These are phyloP conservation scores for Mactromeris polynyma DNA, from an alignment of 2,888 invertebrate genomes.

Conservation along the genomic window DNA sequence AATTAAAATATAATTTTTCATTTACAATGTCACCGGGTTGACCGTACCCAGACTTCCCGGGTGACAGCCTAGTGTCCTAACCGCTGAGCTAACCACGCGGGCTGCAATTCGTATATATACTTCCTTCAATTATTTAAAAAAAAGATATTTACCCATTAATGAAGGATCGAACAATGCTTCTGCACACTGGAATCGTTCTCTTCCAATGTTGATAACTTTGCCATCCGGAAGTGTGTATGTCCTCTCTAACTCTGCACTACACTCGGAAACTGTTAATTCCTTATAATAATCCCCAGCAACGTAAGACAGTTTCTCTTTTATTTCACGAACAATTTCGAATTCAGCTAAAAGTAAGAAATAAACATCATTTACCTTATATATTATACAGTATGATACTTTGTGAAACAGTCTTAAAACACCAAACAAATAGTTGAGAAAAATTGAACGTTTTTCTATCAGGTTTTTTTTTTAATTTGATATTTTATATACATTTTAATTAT, in stretches of 20 bases:
- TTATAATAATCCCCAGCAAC: conserved; percentile 71
- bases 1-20: too few species aligned
- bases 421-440: too few species aligned
- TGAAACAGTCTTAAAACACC: too few species aligned
- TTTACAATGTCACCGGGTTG: too few species aligned
- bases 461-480: too few species aligned
- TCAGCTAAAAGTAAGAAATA: conserved; percentile 78
- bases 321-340: conserved; percentile 77
- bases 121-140: neutral
- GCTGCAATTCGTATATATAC: neutral
- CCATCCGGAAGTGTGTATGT: conserved; percentile 85
- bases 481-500: too few species aligned
- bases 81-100: too few species aligned
- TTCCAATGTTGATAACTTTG: conserved; percentile 83
- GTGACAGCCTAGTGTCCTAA: too few species aligned
- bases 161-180: conserved; percentile 83
- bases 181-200: conserved; percentile 83
- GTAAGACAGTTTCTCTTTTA: conserved; percentile 75
- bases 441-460: too few species aligned
- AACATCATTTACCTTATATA: too few species aligned
- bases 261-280: conserved; percentile 77
- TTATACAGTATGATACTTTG: too few species aligned
- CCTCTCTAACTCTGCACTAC: conserved; percentile 88
- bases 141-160: conserved; percentile 75
- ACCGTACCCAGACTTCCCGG: too few species aligned